These are phyloP conservation scores for Apus apus DNA, from an alignment of 2,113 vertebrate species.

Conservation along the genomic window DNA sequence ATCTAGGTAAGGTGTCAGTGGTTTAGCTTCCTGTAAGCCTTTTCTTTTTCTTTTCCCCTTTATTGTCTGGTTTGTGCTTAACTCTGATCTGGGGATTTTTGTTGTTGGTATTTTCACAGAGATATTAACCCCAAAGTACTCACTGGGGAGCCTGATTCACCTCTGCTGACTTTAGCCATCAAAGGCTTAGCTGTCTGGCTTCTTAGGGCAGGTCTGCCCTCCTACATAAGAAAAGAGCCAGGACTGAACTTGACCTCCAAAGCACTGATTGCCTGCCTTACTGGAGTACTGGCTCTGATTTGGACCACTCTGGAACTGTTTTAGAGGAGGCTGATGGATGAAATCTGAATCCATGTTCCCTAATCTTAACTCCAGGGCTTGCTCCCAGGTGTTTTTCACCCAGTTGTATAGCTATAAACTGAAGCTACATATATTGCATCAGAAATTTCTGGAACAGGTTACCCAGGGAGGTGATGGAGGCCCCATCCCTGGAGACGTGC, in stretches of 20 bases:
- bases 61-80: not conserved
- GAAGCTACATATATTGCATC: not conserved
- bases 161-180: not conserved
- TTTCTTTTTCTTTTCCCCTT: not conserved
- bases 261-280: not conserved
- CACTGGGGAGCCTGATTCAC: not conserved
- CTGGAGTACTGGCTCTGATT: not conserved
- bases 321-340: not conserved
- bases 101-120: not conserved
- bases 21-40: not conserved
- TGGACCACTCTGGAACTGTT: not conserved
- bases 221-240: not conserved
- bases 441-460: not conserved
- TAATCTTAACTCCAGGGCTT: not conserved
- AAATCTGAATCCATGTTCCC: not conserved
- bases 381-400: not conserved
- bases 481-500: too few species aligned
- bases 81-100: not conserved
- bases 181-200: not conserved
- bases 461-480: too few species aligned
- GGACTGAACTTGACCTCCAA: not conserved
- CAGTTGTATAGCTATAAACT: not conserved
- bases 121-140: accelerated
- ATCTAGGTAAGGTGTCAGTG: not conserved
- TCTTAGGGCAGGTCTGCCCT: not conserved